phyloP scores from a whole-genome alignment of 2,797 vertebrate species.

The Halcyon leucocephala region DNA sequence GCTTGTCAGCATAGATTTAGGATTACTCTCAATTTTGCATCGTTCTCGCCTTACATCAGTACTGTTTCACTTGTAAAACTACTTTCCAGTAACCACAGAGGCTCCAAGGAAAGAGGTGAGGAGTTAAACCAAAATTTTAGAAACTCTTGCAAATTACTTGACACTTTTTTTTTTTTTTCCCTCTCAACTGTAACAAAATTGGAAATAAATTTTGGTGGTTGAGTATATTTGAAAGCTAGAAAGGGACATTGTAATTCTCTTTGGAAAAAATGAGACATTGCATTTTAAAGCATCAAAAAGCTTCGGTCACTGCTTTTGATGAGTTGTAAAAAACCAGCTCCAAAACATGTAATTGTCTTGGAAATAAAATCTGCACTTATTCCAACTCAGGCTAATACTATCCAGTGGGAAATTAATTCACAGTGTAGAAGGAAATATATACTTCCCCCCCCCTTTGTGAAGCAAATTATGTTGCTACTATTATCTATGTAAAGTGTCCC shows the following conservation, averaged over 20 bases:
- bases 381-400: constrained; percentile 7
- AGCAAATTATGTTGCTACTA: background rate
- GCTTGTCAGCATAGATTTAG: background rate
- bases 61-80: background rate
- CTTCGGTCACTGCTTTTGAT: background rate
- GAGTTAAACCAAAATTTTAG: background rate
- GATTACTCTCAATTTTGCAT: background rate
- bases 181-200: background rate
- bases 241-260: background rate
- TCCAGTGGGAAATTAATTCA: constrained; percentile 9
- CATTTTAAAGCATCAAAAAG: constrained; percentile 26
- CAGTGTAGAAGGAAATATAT: background rate
- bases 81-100: background rate
- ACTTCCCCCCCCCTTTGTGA: background rate
- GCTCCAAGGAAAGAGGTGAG: background rate
- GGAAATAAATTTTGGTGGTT: background rate
- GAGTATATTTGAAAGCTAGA: background rate
- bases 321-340: constrained; percentile 20
- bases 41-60: background rate
- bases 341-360: constrained; percentile 47
- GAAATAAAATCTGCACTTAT: constrained; percentile 24
- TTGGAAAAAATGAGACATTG: background rate
- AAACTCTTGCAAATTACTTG: background rate
- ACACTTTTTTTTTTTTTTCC: background rate
- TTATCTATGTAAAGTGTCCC: background rate